phyloP scores from a whole-genome alignment of 1,140 invertebrate genomes.

The Drosophila tristis region DNA sequence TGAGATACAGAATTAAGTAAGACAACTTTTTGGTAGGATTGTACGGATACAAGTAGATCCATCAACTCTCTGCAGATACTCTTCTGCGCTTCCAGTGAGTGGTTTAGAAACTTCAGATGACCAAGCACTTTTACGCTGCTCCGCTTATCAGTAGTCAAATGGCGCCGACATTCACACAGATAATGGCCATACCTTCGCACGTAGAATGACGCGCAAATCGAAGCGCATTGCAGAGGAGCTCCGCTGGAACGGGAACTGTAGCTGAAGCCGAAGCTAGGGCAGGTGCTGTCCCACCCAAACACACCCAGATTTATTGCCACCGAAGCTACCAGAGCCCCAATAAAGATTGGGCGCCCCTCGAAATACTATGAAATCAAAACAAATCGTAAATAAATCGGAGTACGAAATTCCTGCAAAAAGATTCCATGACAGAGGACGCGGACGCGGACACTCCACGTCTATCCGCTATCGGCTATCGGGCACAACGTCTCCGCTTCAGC shows the following conservation, averaged over 20 bases:
- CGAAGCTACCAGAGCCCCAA: slow-evolving; percentile 37
- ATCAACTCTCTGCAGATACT: no score
- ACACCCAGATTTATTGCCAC: slow-evolving; percentile 48
- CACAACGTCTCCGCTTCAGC: slow-evolving; percentile 31
- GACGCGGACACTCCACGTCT: not conserved
- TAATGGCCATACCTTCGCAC: not conserved
- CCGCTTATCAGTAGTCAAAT: slow-evolving; percentile 40
- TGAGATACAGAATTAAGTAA: no score
- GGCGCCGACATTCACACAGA: slow-evolving; percentile 20
- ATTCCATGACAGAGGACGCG: slow-evolving; percentile 45
- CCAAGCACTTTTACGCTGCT: not conserved
- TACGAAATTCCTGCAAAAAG: slow-evolving; percentile 36
- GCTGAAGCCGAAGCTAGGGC: not conserved
- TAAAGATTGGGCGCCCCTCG: slow-evolving; percentile 60
- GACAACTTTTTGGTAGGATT: no score
- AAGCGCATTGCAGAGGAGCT: slow-evolving; percentile 19
- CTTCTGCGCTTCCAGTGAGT: not conserved
- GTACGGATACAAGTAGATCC: no score
- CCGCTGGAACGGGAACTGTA: not conserved
- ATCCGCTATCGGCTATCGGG: slow-evolving; percentile 5
- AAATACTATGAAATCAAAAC: slow-evolving; percentile 64
- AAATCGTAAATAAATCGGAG: slow-evolving; percentile 78
- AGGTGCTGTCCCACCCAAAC: not conserved
- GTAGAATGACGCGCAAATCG: slow-evolving; percentile 28
- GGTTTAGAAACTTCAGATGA: slow-evolving; percentile 5